Base-by-base conservation (phyloP, 2,888 invertebrate genomes). In the Perdita meconis region DNA sequence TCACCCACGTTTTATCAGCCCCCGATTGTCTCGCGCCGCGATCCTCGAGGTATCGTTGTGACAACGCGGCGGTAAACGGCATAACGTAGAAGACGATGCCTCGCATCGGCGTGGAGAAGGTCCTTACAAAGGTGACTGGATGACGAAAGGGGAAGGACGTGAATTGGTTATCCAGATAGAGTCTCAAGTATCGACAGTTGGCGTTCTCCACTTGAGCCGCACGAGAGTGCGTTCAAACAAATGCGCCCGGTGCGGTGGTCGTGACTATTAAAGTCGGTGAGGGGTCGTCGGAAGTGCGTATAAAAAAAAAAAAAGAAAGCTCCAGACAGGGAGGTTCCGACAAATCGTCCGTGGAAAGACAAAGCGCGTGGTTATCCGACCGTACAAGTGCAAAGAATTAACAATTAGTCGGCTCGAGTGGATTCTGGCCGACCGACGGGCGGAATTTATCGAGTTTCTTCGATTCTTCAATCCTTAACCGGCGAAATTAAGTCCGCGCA, bases 151-250 rank as follows among this genome's bases (percentile, higher is more conserved):
- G 24, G 36, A 36, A 53, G 63, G 68, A 67, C 61, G 64, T 69
- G 83, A 73, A 74, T 80, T 78, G 75, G 79, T 77, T 78, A 79
- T 63, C 78, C 71, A 73, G 70, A 69, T 78, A 59, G 67, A 78
- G 56, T 69, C 78, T 89, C 85, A 85, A 91, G 92, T 89, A 87
- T 87, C 92, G 91, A 92, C 92, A 92, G 92, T 92, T 92, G 92
- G 92, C 89, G 89, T 89, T 89, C 89, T 87, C 88, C 88, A 91
- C 91, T 92, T 80, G 89, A 91, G 69, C 80, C 82, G 82, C 82
- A 76, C 69, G 79, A 87, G 79, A 87, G 87, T 80, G 76, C 86
- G 83, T 86, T 85, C 84, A 86, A 83, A 90, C 88, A 90, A 90
- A 89, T 87, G 87, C 66, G 76, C 78, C n/a, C n/a, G n/a, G n/a